A percentile compares a stretch with the other conserved stretches of the same genome.
Evolutionary conservation across 2,113 vertebrate species (phyloP).

Genomic region (Cromileptes altivelis): DNA sequence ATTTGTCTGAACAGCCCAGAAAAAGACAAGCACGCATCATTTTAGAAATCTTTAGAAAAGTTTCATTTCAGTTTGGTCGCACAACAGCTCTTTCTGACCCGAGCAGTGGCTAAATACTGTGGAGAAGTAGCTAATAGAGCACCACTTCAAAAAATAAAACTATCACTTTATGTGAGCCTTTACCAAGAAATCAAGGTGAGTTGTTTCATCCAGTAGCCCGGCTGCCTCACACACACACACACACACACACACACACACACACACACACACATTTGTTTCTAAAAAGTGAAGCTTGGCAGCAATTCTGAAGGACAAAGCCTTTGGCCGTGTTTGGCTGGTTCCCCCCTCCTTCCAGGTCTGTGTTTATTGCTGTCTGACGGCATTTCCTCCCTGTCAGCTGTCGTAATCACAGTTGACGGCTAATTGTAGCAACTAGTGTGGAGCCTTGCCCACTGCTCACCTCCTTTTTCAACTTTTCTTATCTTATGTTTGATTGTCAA

Average conservation of each 20-base stretch:
- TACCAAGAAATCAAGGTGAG: too few relatives aligned
- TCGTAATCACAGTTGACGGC: neutral
- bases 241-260: neutral
- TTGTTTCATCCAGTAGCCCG: too few relatives aligned
- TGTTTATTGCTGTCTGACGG: slow-evolving; percentile 31
- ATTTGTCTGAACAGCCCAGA: too few relatives aligned
- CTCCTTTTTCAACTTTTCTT: slow-evolving; percentile 12
- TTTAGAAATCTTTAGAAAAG: too few relatives aligned
- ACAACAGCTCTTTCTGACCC: too few relatives aligned
- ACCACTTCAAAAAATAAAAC: too few relatives aligned
- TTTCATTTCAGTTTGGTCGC: too few relatives aligned
- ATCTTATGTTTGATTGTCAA: slow-evolving; percentile 22
- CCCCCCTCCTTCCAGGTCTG: neutral
- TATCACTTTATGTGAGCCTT: too few relatives aligned
- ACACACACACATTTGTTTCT: neutral
- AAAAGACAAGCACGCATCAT: too few relatives aligned
- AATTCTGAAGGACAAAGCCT: slow-evolving; percentile 20
- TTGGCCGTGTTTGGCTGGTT: neutral
- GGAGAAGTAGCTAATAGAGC: too few relatives aligned
- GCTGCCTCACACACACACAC: neutral
- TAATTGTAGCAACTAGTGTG: slow-evolving; percentile 46
- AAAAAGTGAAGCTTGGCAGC: slow-evolving; percentile 10
- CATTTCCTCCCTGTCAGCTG: slow-evolving; percentile 42
- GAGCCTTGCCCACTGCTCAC: neutral
- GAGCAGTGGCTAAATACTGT: too few relatives aligned